Percentiles rank a stretch among this genome's conserved stretches.
These are phyloP conservation scores for Drosophila malerkotliana DNA, from an alignment of 1,140 invertebrate species.

Conservation along the genomic window DNA sequence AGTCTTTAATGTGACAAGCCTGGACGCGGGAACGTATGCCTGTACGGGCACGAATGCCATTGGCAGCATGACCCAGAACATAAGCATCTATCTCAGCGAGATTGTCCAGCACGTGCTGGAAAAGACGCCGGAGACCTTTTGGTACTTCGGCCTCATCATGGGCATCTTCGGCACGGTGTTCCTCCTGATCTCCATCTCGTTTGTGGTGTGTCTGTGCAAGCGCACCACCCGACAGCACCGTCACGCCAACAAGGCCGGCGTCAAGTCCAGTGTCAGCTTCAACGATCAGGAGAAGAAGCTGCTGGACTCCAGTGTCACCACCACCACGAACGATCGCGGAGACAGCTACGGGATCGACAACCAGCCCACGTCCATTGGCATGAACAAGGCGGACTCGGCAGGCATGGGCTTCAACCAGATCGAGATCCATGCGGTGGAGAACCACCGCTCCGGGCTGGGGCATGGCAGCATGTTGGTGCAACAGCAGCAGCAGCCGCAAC, in stretches of 20 bases:
- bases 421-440: slow-evolving; percentile 90
- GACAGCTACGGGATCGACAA: slow-evolving; percentile 87
- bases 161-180: slow-evolving; percentile 83
- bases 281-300: slow-evolving; percentile 93
- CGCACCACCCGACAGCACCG: slow-evolving; percentile 83
- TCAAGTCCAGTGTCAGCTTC: slow-evolving; percentile 90
- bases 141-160: slow-evolving; percentile 83
- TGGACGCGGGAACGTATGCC: slow-evolving; percentile 92
- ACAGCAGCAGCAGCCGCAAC: slow-evolving; percentile 29
- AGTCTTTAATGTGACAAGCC: slow-evolving; percentile 89
- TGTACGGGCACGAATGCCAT: slow-evolving; percentile 91
- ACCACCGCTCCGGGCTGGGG: slow-evolving; percentile 44
- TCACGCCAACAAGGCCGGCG: slow-evolving; percentile 86
- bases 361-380: slow-evolving; percentile 76
- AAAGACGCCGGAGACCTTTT: slow-evolving; percentile 83
- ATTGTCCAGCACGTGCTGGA: slow-evolving; percentile 86
- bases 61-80: slow-evolving; percentile 88
- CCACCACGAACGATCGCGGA: slow-evolving; percentile 89
- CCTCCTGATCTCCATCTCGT: slow-evolving; percentile 75
- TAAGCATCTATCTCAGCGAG: slow-evolving; percentile 89
- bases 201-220: slow-evolving; percentile 86
- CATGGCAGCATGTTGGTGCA: slow-evolving; percentile 55
- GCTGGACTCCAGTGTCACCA: slow-evolving; percentile 91
- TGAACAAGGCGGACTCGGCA: slow-evolving; percentile 81
- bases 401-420: slow-evolving; percentile 86